Base-by-base conservation (phyloP, 2,797 vertebrate species). In the Paratrypauchen microcephalus region DNA sequence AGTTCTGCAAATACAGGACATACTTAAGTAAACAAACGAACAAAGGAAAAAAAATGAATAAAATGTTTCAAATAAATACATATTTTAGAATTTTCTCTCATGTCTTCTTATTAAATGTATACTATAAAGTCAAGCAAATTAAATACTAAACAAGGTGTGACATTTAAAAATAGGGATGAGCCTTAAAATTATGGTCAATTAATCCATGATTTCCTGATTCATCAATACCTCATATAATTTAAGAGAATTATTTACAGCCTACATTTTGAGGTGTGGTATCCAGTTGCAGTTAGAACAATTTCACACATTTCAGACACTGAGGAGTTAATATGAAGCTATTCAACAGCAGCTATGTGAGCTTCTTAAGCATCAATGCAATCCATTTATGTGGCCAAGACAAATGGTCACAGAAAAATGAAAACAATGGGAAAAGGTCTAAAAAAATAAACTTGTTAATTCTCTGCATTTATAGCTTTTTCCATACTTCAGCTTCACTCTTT, bases 361-460 rank as follows among this genome's bases (percentile, higher is more conserved):
- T 77, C 82, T 74, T 81, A 84, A 83, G 86, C 84, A 81, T 86
- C 81, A 88, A 85, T 76, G 80, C 77, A 76, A 78, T 87, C 77
- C 79, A 80, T 68, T 81, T 85, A 83, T 72, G 84, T 61, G 69
- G 65, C 78, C 83, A 76, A 77, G 66, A 57, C 83, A 82, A 77
- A 72, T 76, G 54, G 56, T 75, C 73, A 86, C 63, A 80, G 65
- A 72, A 81, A 81, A 74, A 84, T 74, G 57, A 74, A 82, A 84
- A 83, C 24, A 68, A 82, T 80, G 82, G 88, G 88, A 83, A 68
- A 81, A 86, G 71, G 78, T 90, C 91, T 95, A 95, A 92, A 94
- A 94, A 94, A 95, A 94, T 94, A 95, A 94, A 94, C 85, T 90
- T 93, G 80, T 93, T 92, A 92, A 92, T 91, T 93, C 83, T 94